Percentiles rank a stretch among this genome's conserved stretches.
phyloP scores from a whole-genome alignment of 2,113 vertebrate species.

The Eptesicus fuscus region DNA sequence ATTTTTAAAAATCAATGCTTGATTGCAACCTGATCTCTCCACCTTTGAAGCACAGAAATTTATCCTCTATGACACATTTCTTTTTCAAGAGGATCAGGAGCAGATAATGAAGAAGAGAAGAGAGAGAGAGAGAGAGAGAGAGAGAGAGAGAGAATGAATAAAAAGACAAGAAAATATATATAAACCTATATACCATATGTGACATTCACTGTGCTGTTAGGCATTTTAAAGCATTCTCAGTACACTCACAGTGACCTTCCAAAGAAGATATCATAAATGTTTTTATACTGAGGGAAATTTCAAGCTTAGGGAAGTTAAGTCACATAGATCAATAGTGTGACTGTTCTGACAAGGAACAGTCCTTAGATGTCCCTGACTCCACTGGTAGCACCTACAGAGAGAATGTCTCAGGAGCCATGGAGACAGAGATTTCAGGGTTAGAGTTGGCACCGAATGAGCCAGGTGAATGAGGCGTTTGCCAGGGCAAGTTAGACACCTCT shows the following conservation, averaged over 20 bases:
- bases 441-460: not conserved
- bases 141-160: not conserved
- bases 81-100: not conserved
- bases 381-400: not conserved
- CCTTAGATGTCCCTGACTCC: not conserved
- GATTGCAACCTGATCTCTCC: not conserved
- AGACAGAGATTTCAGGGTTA: not conserved
- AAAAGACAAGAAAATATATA: not conserved
- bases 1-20: not conserved
- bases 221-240: not conserved
- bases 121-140: not conserved
- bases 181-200: not conserved
- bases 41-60: not conserved
- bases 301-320: not conserved
- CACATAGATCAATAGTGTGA: not conserved
- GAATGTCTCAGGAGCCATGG: not conserved
- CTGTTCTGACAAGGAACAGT: not conserved
- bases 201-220: not conserved
- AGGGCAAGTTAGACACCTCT: not conserved
- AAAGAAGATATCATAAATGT: accelerated
- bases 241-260: not conserved
- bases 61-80: not conserved
- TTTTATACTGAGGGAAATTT: not conserved
- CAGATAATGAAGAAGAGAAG: not conserved
- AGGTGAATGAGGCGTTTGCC: not conserved